phyloP scores from a whole-genome alignment of 2,797 vertebrate species.

The Thalassophryne amazonica region DNA sequence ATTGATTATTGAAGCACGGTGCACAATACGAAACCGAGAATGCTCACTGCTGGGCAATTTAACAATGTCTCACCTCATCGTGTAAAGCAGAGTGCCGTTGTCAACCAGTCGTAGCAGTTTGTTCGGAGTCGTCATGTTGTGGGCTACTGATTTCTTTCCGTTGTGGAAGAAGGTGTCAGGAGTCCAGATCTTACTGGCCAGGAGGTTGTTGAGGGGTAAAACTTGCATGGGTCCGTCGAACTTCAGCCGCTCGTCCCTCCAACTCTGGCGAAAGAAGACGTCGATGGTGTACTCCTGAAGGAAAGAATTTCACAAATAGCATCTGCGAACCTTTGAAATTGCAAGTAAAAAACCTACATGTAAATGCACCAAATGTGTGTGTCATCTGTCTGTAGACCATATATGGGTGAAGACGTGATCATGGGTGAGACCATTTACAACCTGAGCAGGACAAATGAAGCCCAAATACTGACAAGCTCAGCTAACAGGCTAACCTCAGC shows the following conservation, averaged over 20 bases:
- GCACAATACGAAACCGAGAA: neutral
- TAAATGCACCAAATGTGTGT: too few relatives aligned
- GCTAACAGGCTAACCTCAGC: too few relatives aligned
- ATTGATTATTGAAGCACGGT: neutral
- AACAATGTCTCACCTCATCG: conserved; percentile 86
- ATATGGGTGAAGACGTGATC: too few relatives aligned
- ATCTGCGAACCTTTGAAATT: too few relatives aligned
- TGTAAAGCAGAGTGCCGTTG: conserved; percentile 96
- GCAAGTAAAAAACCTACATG: too few relatives aligned
- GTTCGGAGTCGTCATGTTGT: conserved; percentile 99
- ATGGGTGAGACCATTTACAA: too few relatives aligned
- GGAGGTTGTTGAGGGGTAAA: conserved; percentile 93
- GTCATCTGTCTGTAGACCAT: too few relatives aligned
- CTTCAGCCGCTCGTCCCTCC: conserved; percentile 94
- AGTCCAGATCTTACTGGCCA: conserved; percentile 99
- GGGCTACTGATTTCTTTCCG: conserved; percentile 97
- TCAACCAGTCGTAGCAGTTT: conserved; percentile 96
- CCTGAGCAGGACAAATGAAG: too few relatives aligned
- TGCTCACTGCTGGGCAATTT: neutral
- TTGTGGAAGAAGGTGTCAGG: conserved; percentile 99
- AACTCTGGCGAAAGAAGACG: conserved; percentile 97
- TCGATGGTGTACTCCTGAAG: conserved; percentile 96
- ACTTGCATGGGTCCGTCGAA: conserved; percentile 98
- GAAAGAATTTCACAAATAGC: conserved; percentile 21
- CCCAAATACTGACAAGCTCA: too few relatives aligned